These are phyloP conservation scores for Lasioglossum lativentre DNA, from an alignment of 2,888 invertebrate species.

Conservation along the genomic window DNA sequence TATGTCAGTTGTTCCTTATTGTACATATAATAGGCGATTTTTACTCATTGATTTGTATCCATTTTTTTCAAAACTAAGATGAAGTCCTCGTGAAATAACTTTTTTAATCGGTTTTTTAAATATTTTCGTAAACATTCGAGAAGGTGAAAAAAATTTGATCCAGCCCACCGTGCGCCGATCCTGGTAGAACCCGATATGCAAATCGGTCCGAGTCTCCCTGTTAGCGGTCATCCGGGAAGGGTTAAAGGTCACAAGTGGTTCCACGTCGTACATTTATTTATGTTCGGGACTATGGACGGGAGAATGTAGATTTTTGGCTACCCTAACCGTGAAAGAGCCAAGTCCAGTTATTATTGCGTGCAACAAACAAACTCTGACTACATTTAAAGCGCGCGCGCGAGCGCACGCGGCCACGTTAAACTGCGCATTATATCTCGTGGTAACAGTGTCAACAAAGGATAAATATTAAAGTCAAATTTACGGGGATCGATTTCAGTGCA, in stretches of 20 bases:
- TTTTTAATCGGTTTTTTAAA: background rate
- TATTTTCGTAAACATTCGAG: background rate
- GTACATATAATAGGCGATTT: too few species aligned
- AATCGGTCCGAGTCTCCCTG: constrained; percentile 49
- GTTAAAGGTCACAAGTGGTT: constrained; percentile 57
- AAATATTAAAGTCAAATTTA: constrained; percentile 5
- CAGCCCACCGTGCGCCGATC: constrained; percentile 16
- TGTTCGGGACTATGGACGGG: constrained; percentile 1
- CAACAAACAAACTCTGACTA: background rate
- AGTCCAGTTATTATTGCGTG: constrained; percentile 29
- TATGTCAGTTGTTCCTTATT: too few species aligned
- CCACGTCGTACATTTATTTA: constrained; percentile 32
- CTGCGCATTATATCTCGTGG: background rate
- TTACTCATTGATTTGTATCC: too few species aligned
- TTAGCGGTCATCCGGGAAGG: constrained; percentile 47
- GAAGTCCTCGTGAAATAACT: background rate
- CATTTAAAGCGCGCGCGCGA: constrained; percentile 9
- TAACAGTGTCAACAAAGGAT: constrained; percentile 6
- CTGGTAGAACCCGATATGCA: constrained; percentile 41
- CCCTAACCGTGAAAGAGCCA: constrained; percentile 29
- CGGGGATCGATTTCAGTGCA: background rate
- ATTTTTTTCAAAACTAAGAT: background rate
- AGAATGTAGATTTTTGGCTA: constrained; percentile 42
- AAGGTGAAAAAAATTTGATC: background rate
- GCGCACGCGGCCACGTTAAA: background rate